Evolutionary conservation across 2,888 invertebrate genomes (phyloP).

Genomic region (Drosophila monieri): DNA sequence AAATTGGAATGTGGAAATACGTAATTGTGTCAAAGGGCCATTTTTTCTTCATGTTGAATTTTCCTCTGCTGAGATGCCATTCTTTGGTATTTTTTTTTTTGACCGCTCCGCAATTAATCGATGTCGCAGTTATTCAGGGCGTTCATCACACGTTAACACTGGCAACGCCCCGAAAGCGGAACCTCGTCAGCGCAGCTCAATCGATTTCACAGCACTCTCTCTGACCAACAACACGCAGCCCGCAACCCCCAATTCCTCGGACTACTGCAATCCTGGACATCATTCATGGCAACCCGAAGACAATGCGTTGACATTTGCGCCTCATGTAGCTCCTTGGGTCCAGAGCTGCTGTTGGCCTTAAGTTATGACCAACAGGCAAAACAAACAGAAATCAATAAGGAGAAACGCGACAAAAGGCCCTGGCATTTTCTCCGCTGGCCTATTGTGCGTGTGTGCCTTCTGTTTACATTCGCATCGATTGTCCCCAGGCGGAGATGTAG

Average conservation of each 20-base stretch:
- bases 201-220: slow-evolving; percentile 56
- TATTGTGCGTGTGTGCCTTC: slow-evolving; percentile 66
- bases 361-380: slow-evolving; percentile 68
- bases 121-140: slow-evolving; percentile 48
- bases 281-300: slow-evolving; percentile 49
- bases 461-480: slow-evolving; percentile 51
- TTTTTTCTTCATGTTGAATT: background rate
- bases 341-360: slow-evolving; percentile 50
- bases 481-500: slow-evolving; percentile 29
- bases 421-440: slow-evolving; percentile 25
- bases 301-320: slow-evolving; percentile 69
- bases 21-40: background rate
- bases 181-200: slow-evolving; percentile 41
- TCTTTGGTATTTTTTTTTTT: background rate
- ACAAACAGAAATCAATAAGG: slow-evolving; percentile 71
- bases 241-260: background rate
- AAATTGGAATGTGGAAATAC: background rate
- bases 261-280: slow-evolving; percentile 43
- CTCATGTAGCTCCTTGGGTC: slow-evolving; percentile 52
- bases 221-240: background rate
- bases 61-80: slow-evolving; percentile 3
- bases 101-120: slow-evolving; percentile 52
- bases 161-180: slow-evolving; percentile 31
- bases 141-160: slow-evolving; percentile 63
- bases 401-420: slow-evolving; percentile 53